Base-by-base conservation (phyloP, 2,797 vertebrate genomes). In the Spinus pinus region DNA sequence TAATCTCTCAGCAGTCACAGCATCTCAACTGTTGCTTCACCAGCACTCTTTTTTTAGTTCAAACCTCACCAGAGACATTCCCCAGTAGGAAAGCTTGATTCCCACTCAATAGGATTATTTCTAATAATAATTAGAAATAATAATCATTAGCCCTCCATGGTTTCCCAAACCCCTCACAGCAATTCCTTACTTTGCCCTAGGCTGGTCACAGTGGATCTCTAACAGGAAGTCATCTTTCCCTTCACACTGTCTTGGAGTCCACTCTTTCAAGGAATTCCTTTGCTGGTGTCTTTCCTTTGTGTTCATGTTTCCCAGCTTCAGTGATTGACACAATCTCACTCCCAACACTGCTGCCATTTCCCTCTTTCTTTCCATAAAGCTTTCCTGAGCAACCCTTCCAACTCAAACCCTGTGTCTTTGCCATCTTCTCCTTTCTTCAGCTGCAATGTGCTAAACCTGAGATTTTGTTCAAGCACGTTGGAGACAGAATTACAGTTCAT, bases 401-500 rank as follows among this genome's bases (percentile, higher is more conserved):
- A 33, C 25, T 53, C 49, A 93, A 67, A 49, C 18, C 31, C 18
- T 4, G 0, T 1, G 1, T 35, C 39, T 79, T 80, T 78, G 54
- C 37, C 57, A 57, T 69, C 27, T 28, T 50, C n/a, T 65, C 16
- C 37, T 56, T 58, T 57, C 65, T 81, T 79, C 73, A 84, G 12
- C 12, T 35, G 14, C 35, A 70, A 17, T 2, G 2, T n/a, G 62
- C 33, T 79, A 61, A 78, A 86, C 12, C 5, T 0, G 0, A 75
- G 35, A 42, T 33, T 79, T 72, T 58, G 20, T 51, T 62, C 47
- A 42, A 81, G 39, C 12, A 19, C 22, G 12, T 51, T 47, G 67
- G 41, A 61, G 27, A 61, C 22, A 65, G 47, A 86, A 65, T 69
- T 61, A 35, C 18, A 42, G 58, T 39, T 88, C 9, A 31, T 35